Evolutionary conservation across 2,797 vertebrate genomes (phyloP), one percentile per base, ranked within the genome.

Genomic region (Apogon hyalosoma): DNA sequence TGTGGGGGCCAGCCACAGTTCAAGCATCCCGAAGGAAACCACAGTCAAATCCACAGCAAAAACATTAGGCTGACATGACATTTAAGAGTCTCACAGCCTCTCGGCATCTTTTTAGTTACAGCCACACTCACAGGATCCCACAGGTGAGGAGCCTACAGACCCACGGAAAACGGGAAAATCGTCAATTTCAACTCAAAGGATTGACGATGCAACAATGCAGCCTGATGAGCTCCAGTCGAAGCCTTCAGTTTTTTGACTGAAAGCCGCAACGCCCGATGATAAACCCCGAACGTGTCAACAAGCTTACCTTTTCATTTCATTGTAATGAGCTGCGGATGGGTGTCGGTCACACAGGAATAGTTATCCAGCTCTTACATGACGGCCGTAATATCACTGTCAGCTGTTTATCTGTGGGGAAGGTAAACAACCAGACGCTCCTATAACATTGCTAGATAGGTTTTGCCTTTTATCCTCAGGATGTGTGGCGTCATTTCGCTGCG

Each of bases 291-390:
- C 59, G 40, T 57, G 70, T 69, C 73, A 77, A 63, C 75, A 61
- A 77, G 70, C 90, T 87, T 89, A 91, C 89, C 91, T 92, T 85
- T 43, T 5, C 69, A 70, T 77, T 14, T 68, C 39, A 54, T 12
- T 54, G 71, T 9, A 4, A 73, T 72, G 74, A 61, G 69, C 77
- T 72, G 78, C 77, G 47, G 87, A 89, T 78, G 80, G 84, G 72
- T 80, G 88, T 87, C 76, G 80, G 49, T 89, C 86, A 83, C 77
- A 67, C 86, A 41, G 73, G 69, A 69, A 85, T 77, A 89, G 84
- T 88, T 91, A 89, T 92, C 90, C 90, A 81, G 85, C 76, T 86
- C 83, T 75, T 87, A 79, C 88, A 88, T 88, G 87, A 79, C 86
- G 79, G 61, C 75, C 77, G 73, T 60, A 31, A 69, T 58, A 73